Evolutionary conservation across 2,888 invertebrate genomes (phyloP).

Genomic region (Tiliacea citrago): DNA sequence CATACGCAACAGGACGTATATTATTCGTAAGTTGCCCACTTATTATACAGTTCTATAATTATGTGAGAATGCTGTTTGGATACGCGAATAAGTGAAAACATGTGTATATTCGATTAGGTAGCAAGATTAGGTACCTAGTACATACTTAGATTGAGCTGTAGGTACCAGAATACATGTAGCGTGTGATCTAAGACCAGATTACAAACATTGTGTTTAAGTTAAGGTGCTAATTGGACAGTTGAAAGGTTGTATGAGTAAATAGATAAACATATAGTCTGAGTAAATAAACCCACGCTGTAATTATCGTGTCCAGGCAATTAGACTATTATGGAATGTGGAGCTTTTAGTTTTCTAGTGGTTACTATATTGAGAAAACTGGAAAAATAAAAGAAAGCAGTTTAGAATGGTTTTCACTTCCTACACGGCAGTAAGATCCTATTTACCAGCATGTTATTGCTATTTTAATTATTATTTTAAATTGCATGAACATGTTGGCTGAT

Average conservation of each 20-base stretch:
- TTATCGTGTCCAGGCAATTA: constrained; percentile 56
- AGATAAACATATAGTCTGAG: constrained; percentile 46
- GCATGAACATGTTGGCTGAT: background rate
- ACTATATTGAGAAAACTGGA: constrained; percentile 45
- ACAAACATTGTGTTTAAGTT: constrained; percentile 45
- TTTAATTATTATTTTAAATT: constrained; percentile 18
- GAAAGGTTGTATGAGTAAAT: constrained; percentile 55
- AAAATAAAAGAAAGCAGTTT: constrained; percentile 25
- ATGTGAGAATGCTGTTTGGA: constrained; percentile 68
- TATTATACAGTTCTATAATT: constrained; percentile 67
- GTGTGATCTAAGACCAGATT: constrained; percentile 51
- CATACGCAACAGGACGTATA: constrained; percentile 43
- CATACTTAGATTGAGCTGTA: constrained; percentile 26
- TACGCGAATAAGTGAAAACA: constrained; percentile 72
- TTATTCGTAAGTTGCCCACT: constrained; percentile 62
- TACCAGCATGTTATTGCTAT: background rate
- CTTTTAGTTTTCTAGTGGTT: constrained; percentile 25
- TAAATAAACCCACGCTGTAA: constrained; percentile 54
- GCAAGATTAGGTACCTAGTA: constrained; percentile 27
- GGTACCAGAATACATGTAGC: constrained; percentile 29
- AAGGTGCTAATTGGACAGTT: constrained; percentile 64
- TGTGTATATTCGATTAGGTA: constrained; percentile 56
- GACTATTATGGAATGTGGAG: constrained; percentile 46
- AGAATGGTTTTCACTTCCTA: constrained; percentile 9
- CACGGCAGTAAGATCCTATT: background rate